Base-by-base conservation (phyloP, 2,888 invertebrate genomes). In the Hipparchia sbordonii region DNA sequence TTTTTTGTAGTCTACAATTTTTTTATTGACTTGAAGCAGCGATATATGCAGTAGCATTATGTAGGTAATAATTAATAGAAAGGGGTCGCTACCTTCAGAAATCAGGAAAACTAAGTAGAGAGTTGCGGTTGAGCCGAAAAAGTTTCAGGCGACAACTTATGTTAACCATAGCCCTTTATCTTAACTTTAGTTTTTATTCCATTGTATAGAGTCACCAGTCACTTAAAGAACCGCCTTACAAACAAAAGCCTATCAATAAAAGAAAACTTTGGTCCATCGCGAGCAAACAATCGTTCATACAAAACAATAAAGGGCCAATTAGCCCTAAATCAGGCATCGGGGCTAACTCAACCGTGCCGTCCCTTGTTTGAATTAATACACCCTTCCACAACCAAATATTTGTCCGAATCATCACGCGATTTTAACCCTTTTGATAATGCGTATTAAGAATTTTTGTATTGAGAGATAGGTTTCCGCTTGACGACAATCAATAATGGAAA, bases 221-320 rank as follows among this genome's bases (percentile, higher is more conserved):
- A 56, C n/a, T 61, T 66, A 66, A 66, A 66, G 66, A 56, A 45
- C 45, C 12, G 12, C 23, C 54, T 23, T 51, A 7, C 7, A 61
- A 69, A 52, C 57, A 66, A 72, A 68, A 57, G 52, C 56, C 6
- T 68, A 71, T 73, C 69, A 67, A 67, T 69, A 63, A 63, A 73
- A 62, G 52, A 59, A 65, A 74, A 54, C 54, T 73, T 52, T 45
- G 51, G 51, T 66, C 48, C 45, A 72, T 69, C 48, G 70, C 60
- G 61, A 65, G 67, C 73, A 74, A 75, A 77, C 77, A 77, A 79
- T 77, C 77, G 72, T 67, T 71, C 71, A 67, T 72, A 82, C 81
- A 79, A 81, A 85, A 85, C 85, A 72, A 85, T 84, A 84, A 83
- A 81, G 80, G 76, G 78, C 81, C 88, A 87, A 89, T 89, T 88